Base-by-base conservation (phyloP, 2,113 vertebrate species). In the Oryctolagus cuniculus region DNA sequence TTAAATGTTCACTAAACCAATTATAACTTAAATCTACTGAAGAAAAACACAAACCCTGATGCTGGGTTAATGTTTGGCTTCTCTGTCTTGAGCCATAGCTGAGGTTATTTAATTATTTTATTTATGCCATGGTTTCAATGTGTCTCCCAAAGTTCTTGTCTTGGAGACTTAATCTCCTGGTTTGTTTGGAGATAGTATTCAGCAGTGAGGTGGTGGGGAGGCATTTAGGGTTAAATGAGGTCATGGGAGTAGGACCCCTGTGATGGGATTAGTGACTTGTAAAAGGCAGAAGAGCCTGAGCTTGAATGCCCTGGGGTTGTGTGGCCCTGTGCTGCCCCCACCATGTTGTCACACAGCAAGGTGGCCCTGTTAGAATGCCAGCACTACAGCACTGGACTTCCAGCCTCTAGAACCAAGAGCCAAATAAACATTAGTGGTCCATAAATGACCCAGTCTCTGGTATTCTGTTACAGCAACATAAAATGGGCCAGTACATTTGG, bases 281-380 rank as follows among this genome's bases (percentile, higher is more conserved):
- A 75, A 34, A 15, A 4, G 25, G 49, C 11, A 61, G 16, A 17
- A 58, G 34, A 17, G 24, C 36, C 29, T 21, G 12, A 36, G 17
- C 4, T 8, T 27, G 12, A 2, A 24, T 1, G 2, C 22, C 22
- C 16, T 31, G 21, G 4, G 16, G 19, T 17, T 31, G 3, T 31
- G 4, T 51, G 36, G 6, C 34, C 31, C 8, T 34, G 61, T 49
- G 17, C 21, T 10, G 4, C 17, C 27, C 12, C 64, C 31, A 51
- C 29, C 24, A 63, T n/a, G 12, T 72, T 34, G 29, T 25, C 15
- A 15, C 55, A 6, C 4, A 86, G 3, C 6, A 66, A 36, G 63
- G 38, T 0, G 53, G 19, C 51, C 11, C 36, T 34, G 8, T 5
- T 19, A 6, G 12, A 10, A 5, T 58, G 17, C 19, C 66, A 19